Evolutionary conservation across 2,797 vertebrate species (phyloP).

Genomic region (Labeo calbasu): DNA sequence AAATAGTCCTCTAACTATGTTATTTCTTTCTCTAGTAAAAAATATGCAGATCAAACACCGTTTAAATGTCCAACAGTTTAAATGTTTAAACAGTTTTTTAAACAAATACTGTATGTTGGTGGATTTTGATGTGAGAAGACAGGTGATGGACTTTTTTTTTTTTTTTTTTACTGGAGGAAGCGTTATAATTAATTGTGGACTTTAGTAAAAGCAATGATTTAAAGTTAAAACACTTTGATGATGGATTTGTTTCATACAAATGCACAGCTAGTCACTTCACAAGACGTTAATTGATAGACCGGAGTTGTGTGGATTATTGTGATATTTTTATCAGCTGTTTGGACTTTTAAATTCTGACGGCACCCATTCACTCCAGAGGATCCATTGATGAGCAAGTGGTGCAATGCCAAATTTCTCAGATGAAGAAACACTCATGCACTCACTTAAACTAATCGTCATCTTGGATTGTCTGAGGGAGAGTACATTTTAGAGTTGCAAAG

Average conservation of each 20-base stretch:
- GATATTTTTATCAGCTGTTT: not conserved
- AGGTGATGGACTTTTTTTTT: too few species aligned
- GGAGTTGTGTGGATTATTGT: not conserved
- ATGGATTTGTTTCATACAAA: not conserved
- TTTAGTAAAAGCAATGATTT: not conserved
- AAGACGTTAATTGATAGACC: not conserved
- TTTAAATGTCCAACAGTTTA: too few species aligned
- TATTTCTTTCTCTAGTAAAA: too few species aligned
- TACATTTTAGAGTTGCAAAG: not conserved
- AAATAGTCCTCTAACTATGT: too few species aligned
- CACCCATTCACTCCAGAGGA: not conserved
- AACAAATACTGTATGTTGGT: too few species aligned
- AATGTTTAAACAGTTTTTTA: too few species aligned
- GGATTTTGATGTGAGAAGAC: too few species aligned
- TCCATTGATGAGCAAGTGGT: not conserved
- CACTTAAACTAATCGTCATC: not conserved
- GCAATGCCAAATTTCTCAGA: not conserved
- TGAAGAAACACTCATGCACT: not conserved
- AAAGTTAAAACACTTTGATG: not conserved
- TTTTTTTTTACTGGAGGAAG: too few species aligned
- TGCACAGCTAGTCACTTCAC: not conserved
- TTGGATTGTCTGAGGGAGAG: not conserved
- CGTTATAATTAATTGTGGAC: not conserved
- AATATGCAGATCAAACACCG: too few species aligned
- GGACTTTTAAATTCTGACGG: not conserved